These are phyloP conservation scores for Drosophila arawakana DNA, from an alignment of 1,140 invertebrate species.

Conservation along the genomic window DNA sequence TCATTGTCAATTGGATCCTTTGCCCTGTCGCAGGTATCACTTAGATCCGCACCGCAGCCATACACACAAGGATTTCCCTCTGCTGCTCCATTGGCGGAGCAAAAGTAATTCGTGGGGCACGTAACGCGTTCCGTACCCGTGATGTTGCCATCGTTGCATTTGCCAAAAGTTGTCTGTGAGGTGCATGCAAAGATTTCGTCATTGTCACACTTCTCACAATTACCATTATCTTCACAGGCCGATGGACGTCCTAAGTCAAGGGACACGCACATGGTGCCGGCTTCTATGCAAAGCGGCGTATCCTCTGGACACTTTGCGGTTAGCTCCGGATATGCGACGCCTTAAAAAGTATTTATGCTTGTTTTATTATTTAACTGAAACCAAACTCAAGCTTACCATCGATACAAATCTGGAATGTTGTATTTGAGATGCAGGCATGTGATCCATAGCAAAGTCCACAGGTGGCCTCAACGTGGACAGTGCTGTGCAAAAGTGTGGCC, in stretches of 20 bases:
- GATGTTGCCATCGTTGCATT: conserved; percentile 15
- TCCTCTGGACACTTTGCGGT: conserved; percentile 38
- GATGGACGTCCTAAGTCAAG: background rate
- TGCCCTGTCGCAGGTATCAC: conserved; percentile 56
- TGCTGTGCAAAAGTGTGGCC: conserved; percentile 7
- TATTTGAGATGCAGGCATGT: conserved; percentile 56
- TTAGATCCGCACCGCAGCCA: conserved; percentile 5
- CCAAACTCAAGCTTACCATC: conserved; percentile 47
- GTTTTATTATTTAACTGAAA: background rate
- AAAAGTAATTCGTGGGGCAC: conserved; percentile 35
- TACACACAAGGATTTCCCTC: conserved; percentile 35
- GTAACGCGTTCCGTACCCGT: background rate
- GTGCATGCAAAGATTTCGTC: conserved; percentile 57
- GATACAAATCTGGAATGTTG: conserved; percentile 53
- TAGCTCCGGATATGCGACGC: conserved; percentile 4
- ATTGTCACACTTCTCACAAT: conserved; percentile 43
- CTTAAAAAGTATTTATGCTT: conserved; percentile 8
- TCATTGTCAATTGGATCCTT: background rate
- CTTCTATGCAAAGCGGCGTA: conserved; percentile 51
- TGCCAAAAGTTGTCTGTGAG: conserved; percentile 52
- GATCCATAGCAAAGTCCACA: conserved; percentile 48
- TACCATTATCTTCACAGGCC: conserved; percentile 56
- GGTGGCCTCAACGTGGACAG: conserved; percentile 40
- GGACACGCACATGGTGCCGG: conserved; percentile 36
- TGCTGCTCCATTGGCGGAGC: conserved; percentile 24